Evolutionary conservation across 2,113 vertebrate species (phyloP).

Genomic region (Shinisaurus crocodilurus): DNA sequence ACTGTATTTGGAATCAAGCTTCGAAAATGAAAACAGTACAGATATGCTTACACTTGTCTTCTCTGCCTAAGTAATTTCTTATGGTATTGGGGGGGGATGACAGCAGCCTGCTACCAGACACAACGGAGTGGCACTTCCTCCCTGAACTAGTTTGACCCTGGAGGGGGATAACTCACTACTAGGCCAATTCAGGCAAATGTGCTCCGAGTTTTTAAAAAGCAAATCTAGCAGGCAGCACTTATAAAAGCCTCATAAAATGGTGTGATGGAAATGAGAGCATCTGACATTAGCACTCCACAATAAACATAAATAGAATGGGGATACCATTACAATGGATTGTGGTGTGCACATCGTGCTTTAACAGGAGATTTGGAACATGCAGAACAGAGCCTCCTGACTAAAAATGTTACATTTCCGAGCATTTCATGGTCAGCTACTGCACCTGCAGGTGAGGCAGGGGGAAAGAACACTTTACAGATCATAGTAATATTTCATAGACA

Average conservation of each 20-base stretch:
- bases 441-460: background rate
- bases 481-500: background rate
- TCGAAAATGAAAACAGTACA: constrained; percentile 47
- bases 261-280: background rate
- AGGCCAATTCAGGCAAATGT: background rate
- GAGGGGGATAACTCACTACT: background rate
- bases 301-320: background rate
- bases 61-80: constrained; percentile 68
- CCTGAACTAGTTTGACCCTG: constrained; percentile 16
- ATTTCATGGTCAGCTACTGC: background rate
- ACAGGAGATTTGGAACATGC: background rate
- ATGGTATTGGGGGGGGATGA: constrained; percentile 46
- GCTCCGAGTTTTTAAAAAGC: background rate
- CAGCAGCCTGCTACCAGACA: constrained; percentile 47
- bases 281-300: background rate
- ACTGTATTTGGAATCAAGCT: constrained; percentile 31
- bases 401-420: background rate
- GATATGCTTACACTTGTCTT: constrained; percentile 57
- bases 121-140: background rate
- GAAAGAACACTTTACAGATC: background rate
- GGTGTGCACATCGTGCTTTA: background rate
- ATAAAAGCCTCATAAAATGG: background rate
- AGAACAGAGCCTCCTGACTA: background rate
- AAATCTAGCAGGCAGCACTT: background rate
- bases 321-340: background rate